Conservation (phyloP, 2,113 vertebrate genomes). For the Dunckerocampus dactyliophorus region DNA sequence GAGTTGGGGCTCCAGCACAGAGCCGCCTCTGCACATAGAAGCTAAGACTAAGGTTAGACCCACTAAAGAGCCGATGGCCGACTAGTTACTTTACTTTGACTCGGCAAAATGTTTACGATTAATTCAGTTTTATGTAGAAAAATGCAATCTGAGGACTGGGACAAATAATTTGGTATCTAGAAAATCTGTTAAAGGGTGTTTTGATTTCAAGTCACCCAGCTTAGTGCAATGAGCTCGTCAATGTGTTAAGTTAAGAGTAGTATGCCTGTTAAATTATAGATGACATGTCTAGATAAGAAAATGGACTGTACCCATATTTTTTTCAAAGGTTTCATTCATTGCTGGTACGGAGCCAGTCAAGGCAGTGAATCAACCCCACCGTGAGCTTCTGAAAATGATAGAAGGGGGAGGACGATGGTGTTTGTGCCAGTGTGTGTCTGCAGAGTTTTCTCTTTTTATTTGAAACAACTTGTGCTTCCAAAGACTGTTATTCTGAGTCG, state of each 20-base stretch:
- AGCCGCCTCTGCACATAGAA: conserved; percentile 38
- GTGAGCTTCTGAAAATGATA: conserved; percentile 26
- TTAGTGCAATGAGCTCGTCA: not conserved
- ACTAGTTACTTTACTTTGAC: conserved; percentile 19
- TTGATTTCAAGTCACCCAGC: not conserved
- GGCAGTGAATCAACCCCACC: conserved; percentile 16
- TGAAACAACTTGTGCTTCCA: conserved; percentile 27
- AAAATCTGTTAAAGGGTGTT: not conserved
- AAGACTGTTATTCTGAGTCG: conserved; percentile 8
- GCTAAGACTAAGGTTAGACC: conserved; percentile 40
- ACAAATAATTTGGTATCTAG: not conserved
- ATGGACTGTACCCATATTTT: not conserved
- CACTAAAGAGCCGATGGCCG: conserved; percentile 40
- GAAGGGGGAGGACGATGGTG: conserved; percentile 21
- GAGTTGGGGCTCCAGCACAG: conserved; percentile 52
- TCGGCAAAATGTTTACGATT: conserved; percentile 1
- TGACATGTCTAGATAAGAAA: not conserved
- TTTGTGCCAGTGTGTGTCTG: conserved; percentile 24
- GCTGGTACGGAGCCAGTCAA: conserved; percentile 12
- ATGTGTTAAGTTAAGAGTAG: not conserved
- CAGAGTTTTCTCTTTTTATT: conserved; percentile 40
- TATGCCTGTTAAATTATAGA: not conserved
- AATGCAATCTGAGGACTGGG: not conserved
- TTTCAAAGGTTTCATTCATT: conserved; percentile 17
- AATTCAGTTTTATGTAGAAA: not conserved